Evolutionary conservation across 2,113 vertebrate genomes (phyloP).

Genomic region (Passer domesticus): DNA sequence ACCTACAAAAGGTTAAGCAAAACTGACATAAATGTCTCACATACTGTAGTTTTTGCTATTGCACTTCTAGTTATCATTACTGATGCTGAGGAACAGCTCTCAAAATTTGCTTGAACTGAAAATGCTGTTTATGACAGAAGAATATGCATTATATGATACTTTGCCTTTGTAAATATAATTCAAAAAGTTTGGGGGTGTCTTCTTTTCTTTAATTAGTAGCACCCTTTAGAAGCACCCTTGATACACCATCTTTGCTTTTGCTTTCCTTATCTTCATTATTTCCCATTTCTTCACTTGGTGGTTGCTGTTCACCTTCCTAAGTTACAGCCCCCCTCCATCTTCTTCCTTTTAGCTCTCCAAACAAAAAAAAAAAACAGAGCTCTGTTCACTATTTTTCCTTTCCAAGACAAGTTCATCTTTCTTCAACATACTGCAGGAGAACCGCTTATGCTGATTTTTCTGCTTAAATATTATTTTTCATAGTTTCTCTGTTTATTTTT

Average conservation of each 20-base stretch:
- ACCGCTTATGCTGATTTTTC: conserved; percentile 34
- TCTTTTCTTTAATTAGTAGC: background rate
- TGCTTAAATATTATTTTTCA: conserved; percentile 59
- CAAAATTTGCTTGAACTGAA: background rate
- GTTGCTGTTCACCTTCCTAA: background rate
- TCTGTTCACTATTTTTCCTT: conserved; percentile 15
- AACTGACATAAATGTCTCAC: background rate
- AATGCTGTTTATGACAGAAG: background rate
- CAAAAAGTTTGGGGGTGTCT: background rate
- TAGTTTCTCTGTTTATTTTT: conserved; percentile 58
- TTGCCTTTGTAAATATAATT: background rate
- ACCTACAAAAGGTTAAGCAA: background rate
- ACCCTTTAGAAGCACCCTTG: background rate
- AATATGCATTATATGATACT: background rate
- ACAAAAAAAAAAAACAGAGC: background rate
- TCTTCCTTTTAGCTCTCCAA: background rate
- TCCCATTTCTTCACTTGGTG: background rate
- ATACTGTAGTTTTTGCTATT: background rate
- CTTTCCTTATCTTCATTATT: background rate
- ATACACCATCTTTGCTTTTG: background rate
- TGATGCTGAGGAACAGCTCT: background rate
- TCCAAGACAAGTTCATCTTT: background rate
- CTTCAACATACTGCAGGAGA: conserved; percentile 3
- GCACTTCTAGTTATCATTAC: background rate
- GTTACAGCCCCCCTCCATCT: background rate